Base-by-base conservation (phyloP, 2,113 vertebrate species). In the Falco punctatus region DNA sequence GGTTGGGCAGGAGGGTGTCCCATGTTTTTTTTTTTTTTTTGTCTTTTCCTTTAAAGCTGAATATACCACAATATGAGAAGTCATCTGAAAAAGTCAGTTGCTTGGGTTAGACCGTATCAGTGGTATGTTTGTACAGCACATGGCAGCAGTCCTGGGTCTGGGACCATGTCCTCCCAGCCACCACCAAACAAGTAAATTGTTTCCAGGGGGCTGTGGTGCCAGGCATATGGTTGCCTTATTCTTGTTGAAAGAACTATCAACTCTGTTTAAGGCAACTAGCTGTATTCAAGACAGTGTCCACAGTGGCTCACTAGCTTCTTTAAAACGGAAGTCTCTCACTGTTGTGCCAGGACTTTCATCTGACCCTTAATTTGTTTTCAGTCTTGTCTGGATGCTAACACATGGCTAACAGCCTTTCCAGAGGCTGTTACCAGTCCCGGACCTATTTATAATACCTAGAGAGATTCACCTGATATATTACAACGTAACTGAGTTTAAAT, bases 1-100 rank as follows among this genome's bases (percentile, higher is more conserved):
- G 6, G 17, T 2, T 1, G 2, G 1, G 26, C n/a, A 51, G 19
- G 38, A 42, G 7, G 3, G 2, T 38, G n/a, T 18, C 10, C 22
- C 9, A 1, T 51, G 58, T 67, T 81, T 89, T 12, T 11, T 67
- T 81, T 89, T 12, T 11, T 78, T 35, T 20, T 44, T 55, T 61
- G 27, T 51, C 1, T 33, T 90, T 83, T 65, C 20, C 10, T 77
- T 80, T 70, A 62, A 70, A 86, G 75, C 11, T 74, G 49, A 54
- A 88, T 55, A n/a, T 19, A 30, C 4, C 32, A 27, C 35, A 78
- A 26, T 9, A 35, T 26, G 26, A 70, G 32, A 62, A 14, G 3
- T 26, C 16, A 20, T 27, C 24, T 54, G 54, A 67, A 27, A 54
- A 86, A 40, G 6, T 4, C 30, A 78, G 6, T 23, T 71, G 3